Base-by-base conservation (phyloP, 1,140 invertebrate genomes). In the Danaus plexippus region DNA sequence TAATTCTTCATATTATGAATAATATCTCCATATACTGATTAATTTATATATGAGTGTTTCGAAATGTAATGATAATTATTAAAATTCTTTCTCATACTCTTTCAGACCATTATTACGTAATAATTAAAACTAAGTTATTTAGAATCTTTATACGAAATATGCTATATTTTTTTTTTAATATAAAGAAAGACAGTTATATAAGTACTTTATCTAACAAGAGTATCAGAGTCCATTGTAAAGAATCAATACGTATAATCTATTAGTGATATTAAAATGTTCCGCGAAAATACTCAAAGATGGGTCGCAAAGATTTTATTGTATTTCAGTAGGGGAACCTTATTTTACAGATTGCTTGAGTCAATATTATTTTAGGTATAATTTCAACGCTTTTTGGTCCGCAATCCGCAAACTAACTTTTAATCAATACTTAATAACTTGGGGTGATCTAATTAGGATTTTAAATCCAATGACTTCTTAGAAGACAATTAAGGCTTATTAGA, bases 221-320 rank as follows among this genome's bases (percentile, higher is more conserved):
- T 67, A 72, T 69, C 69, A 57, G 54, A 57, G 46, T 52, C 74
- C 59, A 74, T 77, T 78, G 77, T 77, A 58, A 67, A 52, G 64
- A 73, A 80, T 78, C 70, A 67, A 82, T 82, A 76, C 68, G 70
- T 74, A 75, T 75, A 77, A 80, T 81, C 70, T 79, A 80, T 83
- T 80, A 80, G 71, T 74, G 71, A 80, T 81, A 81, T 81, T 79
- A 80, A 83, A 83, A 77, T 73, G 75, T 76, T 64, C 63, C 57
- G 61, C 53, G 56, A 68, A 69, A 71, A 65, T 72, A 64, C 61
- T 53, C 57, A 60, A 64, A 72, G 71, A 72, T 74, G 66, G 78
- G 73, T 52, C 63, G 57, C 47, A 53, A 57, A 71, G 71, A 73
- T 77, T 69, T 69, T 71, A 66, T 69, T 69, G 68, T 67, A 67